phyloP scores from a whole-genome alignment of 2,888 invertebrate species.

The Apantesis nais region DNA sequence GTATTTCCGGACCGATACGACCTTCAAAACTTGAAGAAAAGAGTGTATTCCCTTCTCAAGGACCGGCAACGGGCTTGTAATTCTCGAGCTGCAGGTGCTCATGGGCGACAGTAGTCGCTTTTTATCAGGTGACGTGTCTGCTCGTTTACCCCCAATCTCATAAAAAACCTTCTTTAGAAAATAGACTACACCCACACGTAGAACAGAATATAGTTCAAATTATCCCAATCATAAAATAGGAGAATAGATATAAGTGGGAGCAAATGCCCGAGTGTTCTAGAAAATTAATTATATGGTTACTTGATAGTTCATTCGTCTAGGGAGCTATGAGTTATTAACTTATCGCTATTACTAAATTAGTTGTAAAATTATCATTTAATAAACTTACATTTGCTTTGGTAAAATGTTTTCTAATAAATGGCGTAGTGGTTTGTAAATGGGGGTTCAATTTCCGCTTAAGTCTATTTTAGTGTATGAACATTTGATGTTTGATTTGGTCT shows the following conservation, averaged over 20 bases:
- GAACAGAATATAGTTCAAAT: background rate
- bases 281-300: background rate
- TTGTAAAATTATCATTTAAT: background rate
- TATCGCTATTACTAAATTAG: background rate
- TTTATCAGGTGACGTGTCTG: no score
- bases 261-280: background rate
- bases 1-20: no score
- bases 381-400: background rate
- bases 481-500: no score
- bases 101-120: no score
- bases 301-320: background rate
- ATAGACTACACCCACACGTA: background rate
- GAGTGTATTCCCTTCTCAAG: no score
- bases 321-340: background rate
- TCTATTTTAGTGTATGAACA: no score
- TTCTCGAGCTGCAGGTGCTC: no score
- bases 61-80: no score
- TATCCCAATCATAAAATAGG: background rate
- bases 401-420: background rate
- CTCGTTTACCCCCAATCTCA: no score
- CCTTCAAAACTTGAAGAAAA: no score
- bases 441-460: no score
- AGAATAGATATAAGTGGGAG: background rate
- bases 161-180: background rate
- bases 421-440: no score